A percentile compares a stretch with the other conserved stretches of the same genome.
phyloP scores from a whole-genome alignment of 2,888 invertebrate species.

The Nemapogon koenigi region DNA sequence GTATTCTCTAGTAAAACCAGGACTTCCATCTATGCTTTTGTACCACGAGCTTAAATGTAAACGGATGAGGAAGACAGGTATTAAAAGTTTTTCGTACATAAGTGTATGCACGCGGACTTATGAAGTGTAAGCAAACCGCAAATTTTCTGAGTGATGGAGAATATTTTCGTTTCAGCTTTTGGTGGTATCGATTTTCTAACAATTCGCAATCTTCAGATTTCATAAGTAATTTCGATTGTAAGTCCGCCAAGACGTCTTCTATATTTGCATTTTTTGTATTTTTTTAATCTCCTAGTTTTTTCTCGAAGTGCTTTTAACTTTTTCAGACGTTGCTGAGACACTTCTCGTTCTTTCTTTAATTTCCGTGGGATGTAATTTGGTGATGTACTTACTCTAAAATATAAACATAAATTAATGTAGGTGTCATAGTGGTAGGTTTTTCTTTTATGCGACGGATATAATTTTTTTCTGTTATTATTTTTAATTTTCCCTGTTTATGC shows the following conservation, averaged over 20 bases:
- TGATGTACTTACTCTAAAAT: no score
- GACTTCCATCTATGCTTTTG: slow-evolving; percentile 3
- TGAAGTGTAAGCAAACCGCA: slow-evolving; percentile 4
- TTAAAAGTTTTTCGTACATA: slow-evolving; percentile 3
- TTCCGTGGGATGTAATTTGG: no score
- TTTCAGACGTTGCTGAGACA: slow-evolving; percentile 1
- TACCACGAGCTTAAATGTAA: slow-evolving; percentile 4
- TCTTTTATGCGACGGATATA: no score
- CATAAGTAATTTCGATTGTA: background rate
- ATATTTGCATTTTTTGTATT: slow-evolving; percentile 1
- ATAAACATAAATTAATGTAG: no score
- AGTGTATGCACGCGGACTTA: slow-evolving; percentile 4
- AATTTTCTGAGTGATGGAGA: slow-evolving; percentile 1
- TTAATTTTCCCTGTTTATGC: no score
- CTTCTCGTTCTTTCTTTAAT: no score
- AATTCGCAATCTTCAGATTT: background rate
- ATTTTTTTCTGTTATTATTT: no score
- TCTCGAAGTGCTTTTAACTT: slow-evolving; percentile 2
- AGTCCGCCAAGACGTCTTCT: background rate
- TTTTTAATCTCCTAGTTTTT: background rate
- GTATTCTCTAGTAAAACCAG: slow-evolving; percentile 2
- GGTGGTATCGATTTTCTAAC: no score
- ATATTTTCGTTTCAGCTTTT: slow-evolving; percentile 4
- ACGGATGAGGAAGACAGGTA: slow-evolving; percentile 2
- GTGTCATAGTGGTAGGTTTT: no score